phyloP scores from a whole-genome alignment of 1,140 invertebrate genomes.

The Brachionus manjavacas region DNA sequence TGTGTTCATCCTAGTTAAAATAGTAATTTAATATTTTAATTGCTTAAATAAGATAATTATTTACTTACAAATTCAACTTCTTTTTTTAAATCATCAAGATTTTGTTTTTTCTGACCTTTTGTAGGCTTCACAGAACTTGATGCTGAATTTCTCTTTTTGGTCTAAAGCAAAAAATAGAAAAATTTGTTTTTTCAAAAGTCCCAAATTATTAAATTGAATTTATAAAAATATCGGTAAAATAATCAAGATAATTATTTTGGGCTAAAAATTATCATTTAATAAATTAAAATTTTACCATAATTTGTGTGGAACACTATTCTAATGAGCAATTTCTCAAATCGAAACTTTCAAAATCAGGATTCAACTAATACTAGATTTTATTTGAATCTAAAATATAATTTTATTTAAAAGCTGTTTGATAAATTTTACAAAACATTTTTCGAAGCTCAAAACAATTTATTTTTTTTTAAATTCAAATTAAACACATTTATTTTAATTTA shows the following conservation, averaged over 20 bases:
- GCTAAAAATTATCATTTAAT: neutral
- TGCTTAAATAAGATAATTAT: too few relatives aligned
- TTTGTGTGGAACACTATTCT: neutral
- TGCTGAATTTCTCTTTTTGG: neutral
- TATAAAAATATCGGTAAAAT: neutral
- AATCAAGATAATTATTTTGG: neutral
- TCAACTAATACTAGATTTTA: neutral
- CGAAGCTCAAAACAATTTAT: neutral
- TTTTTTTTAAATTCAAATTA: neutral
- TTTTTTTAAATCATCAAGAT: constrained; percentile 39
- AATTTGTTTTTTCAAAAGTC: too few relatives aligned
- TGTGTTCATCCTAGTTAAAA: constrained; percentile 29
- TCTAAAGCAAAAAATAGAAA: neutral
- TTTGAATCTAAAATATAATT: too few relatives aligned
- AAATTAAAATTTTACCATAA: neutral
- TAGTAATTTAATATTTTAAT: neutral
- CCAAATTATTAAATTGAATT: too few relatives aligned
- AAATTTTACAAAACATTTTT: neutral
- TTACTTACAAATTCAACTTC: constrained; percentile 29
- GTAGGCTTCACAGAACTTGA: neutral
- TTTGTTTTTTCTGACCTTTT: constrained; percentile 15
- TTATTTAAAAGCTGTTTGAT: too few relatives aligned
- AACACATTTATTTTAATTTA: neutral
- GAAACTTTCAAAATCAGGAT: neutral
- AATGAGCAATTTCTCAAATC: neutral